Percentiles rank a stretch among this genome's conserved stretches.
Conservation (phyloP, 2,113 vertebrate genomes). For the Mus spicilegus region DNA sequence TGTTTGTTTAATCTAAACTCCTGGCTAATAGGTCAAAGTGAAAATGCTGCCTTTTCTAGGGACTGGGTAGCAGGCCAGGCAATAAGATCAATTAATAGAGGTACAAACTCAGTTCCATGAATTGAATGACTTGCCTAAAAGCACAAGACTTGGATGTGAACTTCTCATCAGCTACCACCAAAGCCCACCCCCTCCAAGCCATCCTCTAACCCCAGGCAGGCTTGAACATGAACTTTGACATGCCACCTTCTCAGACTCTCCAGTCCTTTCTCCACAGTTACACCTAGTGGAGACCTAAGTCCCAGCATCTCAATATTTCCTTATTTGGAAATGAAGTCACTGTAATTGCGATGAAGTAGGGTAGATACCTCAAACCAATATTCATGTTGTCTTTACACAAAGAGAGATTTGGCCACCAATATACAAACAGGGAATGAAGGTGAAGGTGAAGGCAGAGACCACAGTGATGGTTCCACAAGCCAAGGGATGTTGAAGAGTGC, state of each 20-base stretch:
- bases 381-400: neutral
- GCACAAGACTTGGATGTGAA: neutral
- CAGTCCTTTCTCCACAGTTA: neutral
- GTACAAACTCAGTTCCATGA: constrained; percentile 4
- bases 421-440: neutral
- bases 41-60: neutral
- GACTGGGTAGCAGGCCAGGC: neutral
- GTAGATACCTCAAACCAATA: neutral
- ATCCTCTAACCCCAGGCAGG: neutral
- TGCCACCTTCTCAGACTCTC: neutral
- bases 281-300: neutral
- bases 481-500: neutral
- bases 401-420: neutral
- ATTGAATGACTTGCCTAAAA: neutral
- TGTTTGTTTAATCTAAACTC: neutral
- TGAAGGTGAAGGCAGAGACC: neutral
- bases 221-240: neutral
- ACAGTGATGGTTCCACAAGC: neutral
- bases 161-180: neutral
- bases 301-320: neutral
- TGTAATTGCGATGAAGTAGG: neutral
- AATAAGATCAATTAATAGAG: neutral
- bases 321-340: neutral
- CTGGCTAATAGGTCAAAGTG: neutral
- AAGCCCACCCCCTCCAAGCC: neutral